Evolutionary conservation across 2,888 invertebrate genomes (phyloP), one percentile per base, ranked within the genome.

Genomic region (Stenodera caucasica): DNA sequence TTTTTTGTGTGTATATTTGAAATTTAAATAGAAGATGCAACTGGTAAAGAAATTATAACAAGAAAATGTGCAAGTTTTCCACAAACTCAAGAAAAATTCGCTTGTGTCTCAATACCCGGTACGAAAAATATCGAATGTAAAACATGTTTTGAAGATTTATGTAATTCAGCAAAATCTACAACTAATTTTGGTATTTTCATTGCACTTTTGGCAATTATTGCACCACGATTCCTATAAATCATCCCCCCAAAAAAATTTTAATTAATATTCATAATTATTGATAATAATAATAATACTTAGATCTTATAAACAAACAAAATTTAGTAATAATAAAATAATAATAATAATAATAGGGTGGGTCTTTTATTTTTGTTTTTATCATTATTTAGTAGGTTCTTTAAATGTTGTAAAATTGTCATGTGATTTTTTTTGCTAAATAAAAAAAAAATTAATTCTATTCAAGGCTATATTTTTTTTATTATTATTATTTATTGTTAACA

Each of bases 141-240:
- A 2, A 61, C 60, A 29, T 61, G 60, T n/a, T 21, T 23, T 29
- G 32, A 37, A 37, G 60, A 61, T 37, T 53, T 61, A 23, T 61
- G 60, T 35, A 60, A 60, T 30, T 54, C 30, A 15, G 49, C 53
- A 35, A 51, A 53, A 6, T 23, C 57, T n/a, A 33, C 30, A 12
- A n/a, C 49, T 21, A 49, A 33, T 52, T 37, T 57, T 9, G 49
- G 49, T n/a, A 11, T 53, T n/a, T n/a, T 61, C 11, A 26, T 52
- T 33, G 15, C 52, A 30, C 35, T 55, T n/a, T 6, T 52, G 14
- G 55, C 60, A 12, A 6, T 60, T 18, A 11, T 60, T 12, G 55
- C 33, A 11, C 52, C 55, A 14, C 52, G 53, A 60, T 32, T 60
- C 30, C 52, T 60, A 55, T 60, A 60, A 60, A 55, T 1, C 1